Conservation (phyloP, 2,797 vertebrate species). For the Triplophysa yarkandensis region DNA sequence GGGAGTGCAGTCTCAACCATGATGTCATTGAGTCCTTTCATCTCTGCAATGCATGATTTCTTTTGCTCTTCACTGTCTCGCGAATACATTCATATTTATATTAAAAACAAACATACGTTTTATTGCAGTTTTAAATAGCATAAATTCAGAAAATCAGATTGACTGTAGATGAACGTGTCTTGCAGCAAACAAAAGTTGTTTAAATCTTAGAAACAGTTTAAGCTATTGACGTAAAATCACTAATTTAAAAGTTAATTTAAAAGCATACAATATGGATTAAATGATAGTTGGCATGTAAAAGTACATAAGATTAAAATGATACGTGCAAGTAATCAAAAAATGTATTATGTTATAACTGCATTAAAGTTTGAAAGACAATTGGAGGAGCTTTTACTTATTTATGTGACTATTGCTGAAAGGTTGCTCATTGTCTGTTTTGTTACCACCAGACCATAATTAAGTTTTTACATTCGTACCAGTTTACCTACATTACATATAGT, state of each 20-base stretch:
- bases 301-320: neutral
- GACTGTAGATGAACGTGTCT: neutral
- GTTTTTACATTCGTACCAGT: neutral
- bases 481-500: neutral
- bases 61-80: slow-evolving; percentile 8
- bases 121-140: neutral
- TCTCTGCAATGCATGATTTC: slow-evolving; percentile 25
- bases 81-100: neutral
- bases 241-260: no score
- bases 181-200: neutral
- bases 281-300: no score
- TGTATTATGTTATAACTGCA: neutral
- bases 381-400: neutral
- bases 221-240: neutral
- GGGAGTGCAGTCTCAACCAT: slow-evolving; percentile 54
- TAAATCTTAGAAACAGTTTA: neutral
- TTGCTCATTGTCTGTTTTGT: neutral
- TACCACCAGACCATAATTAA: neutral
- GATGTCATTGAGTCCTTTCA: slow-evolving; percentile 54
- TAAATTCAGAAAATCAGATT: neutral
- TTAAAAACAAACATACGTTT: slow-evolving; percentile 12
- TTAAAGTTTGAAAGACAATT: neutral
- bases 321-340: neutral
- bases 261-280: no score
- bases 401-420: neutral